Conservation (phyloP, 1,140 invertebrate species). For the Brevipalpus yothersi region DNA sequence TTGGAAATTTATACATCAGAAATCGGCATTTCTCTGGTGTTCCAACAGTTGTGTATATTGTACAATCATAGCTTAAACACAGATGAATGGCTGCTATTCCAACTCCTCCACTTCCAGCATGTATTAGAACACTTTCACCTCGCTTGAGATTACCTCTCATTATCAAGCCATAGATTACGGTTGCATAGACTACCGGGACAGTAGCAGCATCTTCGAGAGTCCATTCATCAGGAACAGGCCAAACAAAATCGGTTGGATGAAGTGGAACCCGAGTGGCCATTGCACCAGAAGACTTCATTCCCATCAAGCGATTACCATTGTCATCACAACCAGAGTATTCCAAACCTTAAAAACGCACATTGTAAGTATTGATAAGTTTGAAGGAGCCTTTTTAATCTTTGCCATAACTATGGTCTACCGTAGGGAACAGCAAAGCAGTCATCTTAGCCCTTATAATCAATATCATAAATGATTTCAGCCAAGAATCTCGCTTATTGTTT, state of each 20-base stretch:
- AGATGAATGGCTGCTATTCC: constrained; percentile 85
- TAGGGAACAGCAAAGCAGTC: too few relatives aligned
- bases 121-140: constrained; percentile 68
- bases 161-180: constrained; percentile 69
- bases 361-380: background rate
- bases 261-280: constrained; percentile 51
- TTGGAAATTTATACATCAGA: constrained; percentile 60
- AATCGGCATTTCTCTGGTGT: constrained; percentile 65
- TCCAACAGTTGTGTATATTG: constrained; percentile 65
- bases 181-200: constrained; percentile 80
- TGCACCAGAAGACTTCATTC: constrained; percentile 61
- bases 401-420: too few relatives aligned
- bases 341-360: constrained; percentile 31
- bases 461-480: too few relatives aligned
- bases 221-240: constrained; percentile 51
- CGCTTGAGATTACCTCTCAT: constrained; percentile 53
- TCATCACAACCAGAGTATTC: constrained; percentile 62
- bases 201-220: constrained; percentile 71
- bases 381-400: too few relatives aligned
- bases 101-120: constrained; percentile 84
- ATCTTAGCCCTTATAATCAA: too few relatives aligned
- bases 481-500: too few relatives aligned
- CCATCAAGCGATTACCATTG: constrained; percentile 62
- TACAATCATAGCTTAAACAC: constrained; percentile 57
- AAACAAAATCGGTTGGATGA: background rate